These are phyloP conservation scores for Arctopsyche grandis DNA, from an alignment of 1,140 invertebrate genomes.

Conservation along the genomic window DNA sequence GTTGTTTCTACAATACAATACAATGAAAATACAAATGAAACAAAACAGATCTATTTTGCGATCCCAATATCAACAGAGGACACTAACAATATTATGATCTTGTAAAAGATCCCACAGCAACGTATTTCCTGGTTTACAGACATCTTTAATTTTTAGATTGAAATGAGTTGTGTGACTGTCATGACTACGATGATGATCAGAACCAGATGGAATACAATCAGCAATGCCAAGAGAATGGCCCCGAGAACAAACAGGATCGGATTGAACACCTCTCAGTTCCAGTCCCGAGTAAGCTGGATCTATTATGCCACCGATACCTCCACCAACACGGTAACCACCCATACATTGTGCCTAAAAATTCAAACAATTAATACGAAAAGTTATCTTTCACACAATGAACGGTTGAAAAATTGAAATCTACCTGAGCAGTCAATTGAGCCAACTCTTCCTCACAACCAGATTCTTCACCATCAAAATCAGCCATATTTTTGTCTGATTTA, in stretches of 20 bases:
- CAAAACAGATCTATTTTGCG: slow-evolving; percentile 25
- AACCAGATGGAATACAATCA: slow-evolving; percentile 50
- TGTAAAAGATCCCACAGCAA: slow-evolving; percentile 94
- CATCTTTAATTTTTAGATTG: slow-evolving; percentile 78
- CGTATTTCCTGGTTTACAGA: slow-evolving; percentile 89
- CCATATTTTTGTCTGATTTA: slow-evolving; percentile 95
- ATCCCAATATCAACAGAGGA: neutral
- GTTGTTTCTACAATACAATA: slow-evolving; percentile 70
- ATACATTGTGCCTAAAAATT: slow-evolving; percentile 60
- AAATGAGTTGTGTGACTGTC: slow-evolving; percentile 59
- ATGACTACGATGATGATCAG: slow-evolving; percentile 56
- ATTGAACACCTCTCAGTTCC: slow-evolving; percentile 41
- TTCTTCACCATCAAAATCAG: slow-evolving; percentile 94
- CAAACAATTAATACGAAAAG: neutral
- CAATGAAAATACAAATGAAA: slow-evolving; percentile 43
- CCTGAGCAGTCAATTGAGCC: slow-evolving; percentile 77
- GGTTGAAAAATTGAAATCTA: slow-evolving; percentile 48
- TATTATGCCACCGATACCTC: slow-evolving; percentile 48
- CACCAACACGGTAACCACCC: slow-evolving; percentile 57
- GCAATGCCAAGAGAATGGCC: slow-evolving; percentile 25
- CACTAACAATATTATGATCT: slow-evolving; percentile 87
- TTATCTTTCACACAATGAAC: neutral
- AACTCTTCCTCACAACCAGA: slow-evolving; percentile 89
- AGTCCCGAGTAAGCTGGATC: slow-evolving; percentile 45
- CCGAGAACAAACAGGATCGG: slow-evolving; percentile 31